These are phyloP conservation scores for Hypomecis atomaria DNA, from an alignment of 2,888 invertebrate genomes.

Conservation along the genomic window DNA sequence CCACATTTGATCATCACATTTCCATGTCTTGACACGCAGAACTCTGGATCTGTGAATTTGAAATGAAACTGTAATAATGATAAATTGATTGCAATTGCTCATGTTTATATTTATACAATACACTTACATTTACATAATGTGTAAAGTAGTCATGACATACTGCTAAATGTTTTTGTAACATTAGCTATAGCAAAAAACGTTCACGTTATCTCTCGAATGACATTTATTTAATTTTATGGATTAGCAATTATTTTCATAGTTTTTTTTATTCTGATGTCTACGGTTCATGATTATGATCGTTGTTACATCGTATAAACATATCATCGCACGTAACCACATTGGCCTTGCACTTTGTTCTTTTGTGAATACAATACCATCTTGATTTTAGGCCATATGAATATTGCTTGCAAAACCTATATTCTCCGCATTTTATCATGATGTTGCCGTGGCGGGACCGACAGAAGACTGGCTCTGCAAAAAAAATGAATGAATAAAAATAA, in stretches of 20 bases:
- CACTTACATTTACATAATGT: too few species aligned
- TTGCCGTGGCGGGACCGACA: background rate
- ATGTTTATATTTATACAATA: too few species aligned
- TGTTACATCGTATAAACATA: background rate
- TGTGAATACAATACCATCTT: background rate
- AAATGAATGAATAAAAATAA: too few species aligned
- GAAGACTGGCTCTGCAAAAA: background rate
- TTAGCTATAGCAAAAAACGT: too few species aligned
- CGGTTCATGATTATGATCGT: background rate
- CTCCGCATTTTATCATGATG: background rate
- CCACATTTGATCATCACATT: conserved; percentile 1
- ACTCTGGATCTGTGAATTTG: background rate
- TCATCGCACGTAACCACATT: background rate
- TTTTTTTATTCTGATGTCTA: too few species aligned
- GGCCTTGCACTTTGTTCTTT: background rate
- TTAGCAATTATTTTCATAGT: too few species aligned
- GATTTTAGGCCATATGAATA: background rate
- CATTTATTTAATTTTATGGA: too few species aligned
- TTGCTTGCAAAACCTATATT: background rate
- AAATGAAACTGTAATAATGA: too few species aligned
- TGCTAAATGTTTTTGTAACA: too few species aligned
- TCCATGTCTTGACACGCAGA: background rate
- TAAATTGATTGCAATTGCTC: too few species aligned
- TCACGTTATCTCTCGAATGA: too few species aligned
- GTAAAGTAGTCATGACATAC: too few species aligned